Evolutionary conservation across 1,140 invertebrate genomes (phyloP).

Genomic region (Argopecten irradians): DNA sequence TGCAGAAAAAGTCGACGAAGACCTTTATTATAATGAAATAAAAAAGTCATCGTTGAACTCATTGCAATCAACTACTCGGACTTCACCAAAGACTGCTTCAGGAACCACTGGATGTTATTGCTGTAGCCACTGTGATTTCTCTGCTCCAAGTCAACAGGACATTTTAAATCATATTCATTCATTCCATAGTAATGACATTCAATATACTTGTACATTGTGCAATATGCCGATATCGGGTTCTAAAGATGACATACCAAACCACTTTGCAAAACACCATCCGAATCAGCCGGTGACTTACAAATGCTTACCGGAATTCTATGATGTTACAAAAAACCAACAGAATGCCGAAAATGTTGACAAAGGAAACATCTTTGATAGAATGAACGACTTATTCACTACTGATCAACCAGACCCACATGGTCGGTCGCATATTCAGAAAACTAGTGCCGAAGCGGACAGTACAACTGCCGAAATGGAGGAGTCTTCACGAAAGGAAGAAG

Average conservation of each 20-base stretch:
- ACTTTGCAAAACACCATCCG: constrained; percentile 64
- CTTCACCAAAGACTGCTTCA: constrained; percentile 47
- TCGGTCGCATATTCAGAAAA: constrained; percentile 47
- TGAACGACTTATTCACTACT: constrained; percentile 56
- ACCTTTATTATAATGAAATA: constrained; percentile 50
- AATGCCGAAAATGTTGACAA: constrained; percentile 38
- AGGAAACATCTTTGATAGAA: constrained; percentile 64
- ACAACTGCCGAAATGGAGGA: constrained; percentile 60
- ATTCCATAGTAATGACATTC: constrained; percentile 56
- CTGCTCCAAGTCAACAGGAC: constrained; percentile 58
- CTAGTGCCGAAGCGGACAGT: constrained; percentile 63
- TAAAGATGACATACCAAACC: constrained; percentile 59
- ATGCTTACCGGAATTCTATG: constrained; percentile 64
- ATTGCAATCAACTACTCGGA: background rate
- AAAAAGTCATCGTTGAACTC: constrained; percentile 28
- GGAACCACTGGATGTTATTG: constrained; percentile 52
- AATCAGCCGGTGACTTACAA: constrained; percentile 61
- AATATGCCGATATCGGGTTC: constrained; percentile 58
- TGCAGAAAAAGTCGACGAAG: constrained; percentile 54
- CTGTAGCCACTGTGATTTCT: constrained; percentile 65
- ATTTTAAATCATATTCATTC: constrained; percentile 58
- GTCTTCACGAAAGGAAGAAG: background rate
- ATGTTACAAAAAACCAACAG: constrained; percentile 51
- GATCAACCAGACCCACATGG: constrained; percentile 26
- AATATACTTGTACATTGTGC: constrained; percentile 67